Conservation (phyloP, 2,113 vertebrate genomes). For the Ammodytes dubius region DNA sequence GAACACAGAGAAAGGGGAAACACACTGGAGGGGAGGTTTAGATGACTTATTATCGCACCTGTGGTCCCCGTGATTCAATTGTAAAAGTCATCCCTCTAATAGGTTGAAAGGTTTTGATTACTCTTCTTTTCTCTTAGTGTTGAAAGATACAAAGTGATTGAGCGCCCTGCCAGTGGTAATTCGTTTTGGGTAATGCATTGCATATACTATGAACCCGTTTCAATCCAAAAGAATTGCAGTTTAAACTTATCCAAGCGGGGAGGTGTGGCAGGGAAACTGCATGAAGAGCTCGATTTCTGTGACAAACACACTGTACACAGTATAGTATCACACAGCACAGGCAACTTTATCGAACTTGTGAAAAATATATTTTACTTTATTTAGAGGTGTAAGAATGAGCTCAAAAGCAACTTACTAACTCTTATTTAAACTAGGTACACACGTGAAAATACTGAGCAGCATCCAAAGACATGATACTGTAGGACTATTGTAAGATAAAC, state of each 20-base stretch:
- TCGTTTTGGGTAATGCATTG: slow-evolving; percentile 98
- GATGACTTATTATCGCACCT: slow-evolving; percentile 99
- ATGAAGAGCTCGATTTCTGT: slow-evolving; percentile 63
- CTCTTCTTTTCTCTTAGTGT: slow-evolving; percentile 98
- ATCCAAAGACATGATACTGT: not conserved
- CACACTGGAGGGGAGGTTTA: slow-evolving; percentile 94
- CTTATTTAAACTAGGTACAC: not conserved
- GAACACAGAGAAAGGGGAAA: slow-evolving; percentile 93
- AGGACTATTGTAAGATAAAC: not conserved
- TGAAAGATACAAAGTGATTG: slow-evolving; percentile 98
- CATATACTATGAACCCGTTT: slow-evolving; percentile 96
- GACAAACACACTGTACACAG: slow-evolving; percentile 61
- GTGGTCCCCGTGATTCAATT: slow-evolving; percentile 99
- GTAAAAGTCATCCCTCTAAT: slow-evolving; percentile 99
- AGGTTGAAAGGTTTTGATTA: slow-evolving; percentile 99
- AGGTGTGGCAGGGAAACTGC: slow-evolving; percentile 80
- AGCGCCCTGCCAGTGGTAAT: slow-evolving; percentile 97
- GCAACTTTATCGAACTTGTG: slow-evolving; percentile 10
- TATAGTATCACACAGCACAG: not conserved
- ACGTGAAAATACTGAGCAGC: not conserved
- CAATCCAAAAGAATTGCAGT: slow-evolving; percentile 94
- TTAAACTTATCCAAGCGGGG: slow-evolving; percentile 91
- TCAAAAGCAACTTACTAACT: slow-evolving; percentile 12
- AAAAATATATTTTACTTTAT: slow-evolving; percentile 1
- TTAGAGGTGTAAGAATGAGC: not conserved